phyloP scores from a whole-genome alignment of 2,113 vertebrate species.

The Connochaetes taurinus region DNA sequence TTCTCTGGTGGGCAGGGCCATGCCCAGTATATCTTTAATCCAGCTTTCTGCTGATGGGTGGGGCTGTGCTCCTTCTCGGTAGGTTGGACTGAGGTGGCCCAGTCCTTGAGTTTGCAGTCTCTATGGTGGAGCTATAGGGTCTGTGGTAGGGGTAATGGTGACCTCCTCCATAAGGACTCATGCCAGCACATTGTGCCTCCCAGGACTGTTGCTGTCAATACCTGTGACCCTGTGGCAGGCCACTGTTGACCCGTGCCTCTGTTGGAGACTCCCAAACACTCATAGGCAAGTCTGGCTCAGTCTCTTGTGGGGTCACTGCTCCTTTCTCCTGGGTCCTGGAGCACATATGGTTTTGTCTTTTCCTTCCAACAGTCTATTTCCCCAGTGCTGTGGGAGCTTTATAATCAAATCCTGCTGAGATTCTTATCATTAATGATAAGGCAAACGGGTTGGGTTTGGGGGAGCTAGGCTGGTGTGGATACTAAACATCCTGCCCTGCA shows the following conservation, averaged over 20 bases:
- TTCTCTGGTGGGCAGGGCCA: background rate
- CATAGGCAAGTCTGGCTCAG: background rate
- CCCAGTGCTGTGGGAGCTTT: background rate
- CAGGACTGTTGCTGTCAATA: background rate
- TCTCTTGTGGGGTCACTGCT: background rate
- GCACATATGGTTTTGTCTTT: background rate
- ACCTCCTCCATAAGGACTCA: background rate
- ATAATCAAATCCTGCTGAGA: background rate
- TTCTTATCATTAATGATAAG: background rate
- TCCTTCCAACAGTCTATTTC: background rate
- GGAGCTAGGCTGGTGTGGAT: background rate
- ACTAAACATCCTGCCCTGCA: background rate
- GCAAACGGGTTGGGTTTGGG: background rate
- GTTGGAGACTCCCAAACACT: background rate
- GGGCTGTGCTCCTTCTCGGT: background rate
- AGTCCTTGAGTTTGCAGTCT: background rate
- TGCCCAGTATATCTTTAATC: background rate
- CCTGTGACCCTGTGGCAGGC: background rate
- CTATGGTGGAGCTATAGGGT: background rate
- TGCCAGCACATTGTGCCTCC: background rate
- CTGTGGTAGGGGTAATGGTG: background rate
- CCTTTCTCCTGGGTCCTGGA: background rate
- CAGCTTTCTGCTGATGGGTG: background rate
- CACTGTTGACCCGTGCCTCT: background rate
- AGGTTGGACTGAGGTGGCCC: background rate